A percentile compares a stretch with the other conserved stretches of the same genome.
phyloP scores from a whole-genome alignment of 2,113 vertebrate genomes.

The Cryptoleucopteryx plumbea region DNA sequence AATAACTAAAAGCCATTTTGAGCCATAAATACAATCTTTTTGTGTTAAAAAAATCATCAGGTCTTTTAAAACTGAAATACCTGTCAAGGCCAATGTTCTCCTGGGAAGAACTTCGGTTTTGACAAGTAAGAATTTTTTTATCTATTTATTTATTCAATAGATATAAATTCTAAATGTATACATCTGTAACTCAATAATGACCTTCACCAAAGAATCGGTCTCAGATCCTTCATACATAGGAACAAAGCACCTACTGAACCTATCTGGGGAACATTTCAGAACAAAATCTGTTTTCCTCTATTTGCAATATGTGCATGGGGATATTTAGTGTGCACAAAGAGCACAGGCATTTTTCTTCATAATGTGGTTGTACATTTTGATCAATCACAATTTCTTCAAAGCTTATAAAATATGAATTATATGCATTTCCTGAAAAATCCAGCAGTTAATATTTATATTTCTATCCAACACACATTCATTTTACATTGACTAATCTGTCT shows the following conservation, averaged over 20 bases:
- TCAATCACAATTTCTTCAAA: neutral
- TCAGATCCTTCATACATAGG: neutral
- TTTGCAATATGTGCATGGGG: neutral
- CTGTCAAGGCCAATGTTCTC: neutral
- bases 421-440: neutral
- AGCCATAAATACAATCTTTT: neutral
- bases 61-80: neutral
- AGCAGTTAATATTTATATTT: neutral
- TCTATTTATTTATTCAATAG: neutral
- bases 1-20: neutral
- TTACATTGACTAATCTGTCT: neutral
- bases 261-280: neutral
- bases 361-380: neutral
- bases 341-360: neutral
- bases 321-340: neutral
- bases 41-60: neutral
- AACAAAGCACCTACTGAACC: neutral
- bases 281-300: neutral
- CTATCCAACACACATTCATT: neutral
- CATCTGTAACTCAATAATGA: neutral
- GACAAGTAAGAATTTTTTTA: neutral
- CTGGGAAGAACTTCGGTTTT: neutral
- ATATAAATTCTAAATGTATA: neutral
- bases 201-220: neutral
- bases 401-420: neutral